A percentile compares a stretch with the other conserved stretches of the same genome.
phyloP scores from a whole-genome alignment of 2,797 vertebrate genomes.

The Cuculus canorus region DNA sequence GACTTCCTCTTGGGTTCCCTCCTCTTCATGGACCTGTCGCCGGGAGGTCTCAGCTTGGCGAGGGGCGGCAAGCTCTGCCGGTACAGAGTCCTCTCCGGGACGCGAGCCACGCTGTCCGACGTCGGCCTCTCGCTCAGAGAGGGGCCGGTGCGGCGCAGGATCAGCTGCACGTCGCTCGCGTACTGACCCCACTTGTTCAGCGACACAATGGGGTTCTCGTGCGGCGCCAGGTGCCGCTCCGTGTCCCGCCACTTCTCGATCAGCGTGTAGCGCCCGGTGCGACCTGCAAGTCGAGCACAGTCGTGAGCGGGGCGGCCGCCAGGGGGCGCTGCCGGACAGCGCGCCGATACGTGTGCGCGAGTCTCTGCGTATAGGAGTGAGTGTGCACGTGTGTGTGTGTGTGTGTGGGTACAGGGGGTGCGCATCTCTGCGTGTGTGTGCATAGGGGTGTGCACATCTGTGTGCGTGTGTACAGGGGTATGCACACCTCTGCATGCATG shows the following conservation, averaged over 20 bases:
- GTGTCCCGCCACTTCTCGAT: constrained; percentile 98
- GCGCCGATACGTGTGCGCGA: no score
- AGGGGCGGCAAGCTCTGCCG: constrained; percentile 94
- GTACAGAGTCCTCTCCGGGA: constrained; percentile 91
- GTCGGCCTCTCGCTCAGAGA: constrained; percentile 92
- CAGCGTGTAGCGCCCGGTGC: constrained; percentile 94
- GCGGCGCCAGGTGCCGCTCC: constrained; percentile 91
- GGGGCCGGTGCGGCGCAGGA: constrained; percentile 93
- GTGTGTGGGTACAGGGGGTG: no score
- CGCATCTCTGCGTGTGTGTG: no score
- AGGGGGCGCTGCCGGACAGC: neutral
- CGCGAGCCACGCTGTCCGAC: constrained; percentile 86
- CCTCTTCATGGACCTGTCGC: constrained; percentile 87
- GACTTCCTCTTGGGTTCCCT: constrained; percentile 95
- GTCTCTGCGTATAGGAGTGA: no score
- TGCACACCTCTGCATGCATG: no score
- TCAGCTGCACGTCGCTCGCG: constrained; percentile 94
- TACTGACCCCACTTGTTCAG: constrained; percentile 99
- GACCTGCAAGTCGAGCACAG: constrained; percentile 78
- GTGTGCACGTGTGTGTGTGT: no score
- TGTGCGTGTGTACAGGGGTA: no score
- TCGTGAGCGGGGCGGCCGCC: neutral
- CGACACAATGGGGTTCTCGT: constrained; percentile 93
- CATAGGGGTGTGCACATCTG: no score
- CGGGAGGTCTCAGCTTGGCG: constrained; percentile 90